Evolutionary conservation across 2,113 vertebrate genomes (phyloP), one percentile per base, ranked within the genome.

Genomic region (Heterotilapia buettikoferi): DNA sequence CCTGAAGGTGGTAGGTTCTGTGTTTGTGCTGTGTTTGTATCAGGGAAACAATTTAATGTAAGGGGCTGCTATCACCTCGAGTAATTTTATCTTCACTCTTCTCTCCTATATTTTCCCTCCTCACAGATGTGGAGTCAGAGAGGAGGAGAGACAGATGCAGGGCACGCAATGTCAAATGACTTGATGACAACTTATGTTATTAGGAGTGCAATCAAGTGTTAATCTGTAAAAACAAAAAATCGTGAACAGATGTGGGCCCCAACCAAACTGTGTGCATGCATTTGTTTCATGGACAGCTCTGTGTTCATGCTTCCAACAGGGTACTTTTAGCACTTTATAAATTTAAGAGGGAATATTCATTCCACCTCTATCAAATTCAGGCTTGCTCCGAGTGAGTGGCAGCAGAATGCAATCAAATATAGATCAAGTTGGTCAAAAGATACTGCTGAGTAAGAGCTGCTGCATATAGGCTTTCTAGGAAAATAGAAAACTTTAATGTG

Each of bases 391-490:
- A 84, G 31, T 38, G 61, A 66, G 61, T 68, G 83, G 52, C 63
- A 87, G 76, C 52, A 84, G 78, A 90, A 84, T 7, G n/a, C 43
- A 61, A 50, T 88, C 38, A 85, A 86, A 61, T 78, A 87, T 45
- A 63, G 83, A 87, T 24, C 9, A 29, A 63, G 40, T 3, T 78
- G 33, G 11, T 82, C 47, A 63, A 33, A 19, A 80, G 47, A 71
- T 59, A 68, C 68, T 33, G 56, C 80, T 85, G 82, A 88, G 57
- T 86, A 86, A 85, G 86, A 89, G 40, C 76, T 54, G 76, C 54
- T n/a, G 7, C 47, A 59, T 6, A 29, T n/a, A 12, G 19, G 36
- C 83, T 94, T 88, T 92, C 81, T 53, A 89, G 90, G 89, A 86
- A 91, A 88, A 76, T 26, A 50, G 84, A 87, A 71, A 73, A 66